Evolutionary conservation across 2,888 invertebrate genomes (phyloP).

Genomic region (Linhomoeus sp.): DNA sequence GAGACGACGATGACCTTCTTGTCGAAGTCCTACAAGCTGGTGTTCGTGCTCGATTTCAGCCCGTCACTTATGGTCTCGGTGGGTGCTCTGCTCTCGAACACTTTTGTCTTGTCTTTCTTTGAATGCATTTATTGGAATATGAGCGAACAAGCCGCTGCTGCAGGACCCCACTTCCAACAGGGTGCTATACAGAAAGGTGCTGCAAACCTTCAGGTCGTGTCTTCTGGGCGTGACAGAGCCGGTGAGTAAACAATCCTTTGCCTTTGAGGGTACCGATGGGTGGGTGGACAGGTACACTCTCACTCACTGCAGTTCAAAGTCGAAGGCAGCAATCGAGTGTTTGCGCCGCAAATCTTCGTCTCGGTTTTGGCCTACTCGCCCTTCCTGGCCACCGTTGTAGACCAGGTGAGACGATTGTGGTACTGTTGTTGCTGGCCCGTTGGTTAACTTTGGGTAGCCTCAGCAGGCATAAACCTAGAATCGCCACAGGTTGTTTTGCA

Average conservation of each 20-base stretch:
- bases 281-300: too few species aligned
- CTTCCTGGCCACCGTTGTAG: slow-evolving; percentile 47
- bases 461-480: too few species aligned
- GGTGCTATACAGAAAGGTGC: slow-evolving; percentile 29
- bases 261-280: too few species aligned
- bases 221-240: slow-evolving; percentile 21
- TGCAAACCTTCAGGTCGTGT: slow-evolving; percentile 25
- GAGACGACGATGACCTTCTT: slow-evolving; percentile 46
- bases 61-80: slow-evolving; percentile 52
- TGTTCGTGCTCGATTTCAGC: slow-evolving; percentile 55
- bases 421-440: too few species aligned
- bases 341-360: slow-evolving; percentile 48
- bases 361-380: slow-evolving; percentile 57
- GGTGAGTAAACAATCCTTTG: slow-evolving; percentile 16
- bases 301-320: too few species aligned
- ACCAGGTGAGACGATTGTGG: slow-evolving; percentile 34
- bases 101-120: not conserved
- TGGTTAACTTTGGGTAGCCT: too few species aligned
- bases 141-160: too few species aligned
- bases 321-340: too few species aligned
- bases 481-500: slow-evolving; percentile 21
- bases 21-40: slow-evolving; percentile 48
- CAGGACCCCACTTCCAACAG: slow-evolving; percentile 29
- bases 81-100: slow-evolving; percentile 20
- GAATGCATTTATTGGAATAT: slow-evolving; percentile 3